These are phyloP conservation scores for Lamellibrachia satsuma DNA, from an alignment of 2,888 invertebrate species.

Conservation along the genomic window DNA sequence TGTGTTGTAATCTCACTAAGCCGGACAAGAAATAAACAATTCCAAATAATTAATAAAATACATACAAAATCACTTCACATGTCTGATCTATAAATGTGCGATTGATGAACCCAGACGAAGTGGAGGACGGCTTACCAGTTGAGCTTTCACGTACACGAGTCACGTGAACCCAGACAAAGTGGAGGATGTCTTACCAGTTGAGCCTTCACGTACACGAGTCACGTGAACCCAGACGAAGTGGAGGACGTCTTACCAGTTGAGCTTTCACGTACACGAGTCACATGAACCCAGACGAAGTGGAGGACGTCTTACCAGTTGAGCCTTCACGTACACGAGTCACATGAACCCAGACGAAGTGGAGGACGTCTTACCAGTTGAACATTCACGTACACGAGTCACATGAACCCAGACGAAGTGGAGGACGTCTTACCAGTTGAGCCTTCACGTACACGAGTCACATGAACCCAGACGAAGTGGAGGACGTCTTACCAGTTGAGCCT, in stretches of 20 bases:
- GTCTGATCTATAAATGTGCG: not conserved
- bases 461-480: not conserved
- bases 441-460: not conserved
- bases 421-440: not conserved
- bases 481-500: not conserved
- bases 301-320: not conserved
- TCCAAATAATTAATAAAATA: not conserved
- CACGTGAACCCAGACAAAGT: not conserved
- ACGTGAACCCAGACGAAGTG: not conserved
- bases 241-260: too few relatives aligned
- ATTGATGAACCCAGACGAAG: not conserved
- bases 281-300: not conserved
- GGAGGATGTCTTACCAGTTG: not conserved
- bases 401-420: not conserved
- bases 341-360: not conserved
- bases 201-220: not conserved
- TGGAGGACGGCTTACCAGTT: not conserved
- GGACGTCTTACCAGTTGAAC: not conserved
- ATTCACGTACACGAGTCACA: not conserved
- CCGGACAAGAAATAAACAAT: not conserved
- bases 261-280: too few relatives aligned
- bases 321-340: not conserved
- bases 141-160: not conserved
- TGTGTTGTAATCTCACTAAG: not conserved
- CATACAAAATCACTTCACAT: not conserved